A percentile compares a stretch with the other conserved stretches of the same genome.
phyloP scores from a whole-genome alignment of 2,113 vertebrate species.

The Desmodus rotundus region DNA sequence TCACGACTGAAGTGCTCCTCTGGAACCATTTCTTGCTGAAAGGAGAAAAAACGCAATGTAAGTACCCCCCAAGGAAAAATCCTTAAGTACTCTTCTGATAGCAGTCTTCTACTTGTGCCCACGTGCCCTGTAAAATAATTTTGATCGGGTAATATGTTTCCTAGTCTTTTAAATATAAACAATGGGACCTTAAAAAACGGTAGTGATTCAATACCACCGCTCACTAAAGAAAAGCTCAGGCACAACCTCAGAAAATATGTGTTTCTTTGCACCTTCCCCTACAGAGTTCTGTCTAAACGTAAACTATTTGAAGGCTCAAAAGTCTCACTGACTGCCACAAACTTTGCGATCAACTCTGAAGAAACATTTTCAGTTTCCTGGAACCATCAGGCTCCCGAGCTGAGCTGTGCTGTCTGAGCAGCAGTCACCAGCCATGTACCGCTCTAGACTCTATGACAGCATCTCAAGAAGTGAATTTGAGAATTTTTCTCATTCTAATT shows the following conservation, averaged over 20 bases:
- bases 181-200: background rate
- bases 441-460: background rate
- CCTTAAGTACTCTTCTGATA: background rate
- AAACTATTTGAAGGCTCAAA: background rate
- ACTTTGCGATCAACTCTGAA: background rate
- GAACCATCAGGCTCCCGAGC: background rate
- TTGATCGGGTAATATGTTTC: background rate
- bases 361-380: background rate
- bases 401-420: background rate
- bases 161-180: conserved; percentile 22
- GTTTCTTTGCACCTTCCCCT: background rate
- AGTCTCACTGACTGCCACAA: background rate
- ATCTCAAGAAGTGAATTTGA: background rate
- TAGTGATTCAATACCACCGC: background rate
- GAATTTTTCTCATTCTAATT: background rate
- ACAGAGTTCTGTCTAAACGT: background rate
- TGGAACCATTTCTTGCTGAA: conserved; percentile 85
- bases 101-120: background rate
- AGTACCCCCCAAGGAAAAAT: conserved; percentile 16
- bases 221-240: background rate
- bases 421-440: background rate
- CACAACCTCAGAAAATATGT: background rate
- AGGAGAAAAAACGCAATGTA: conserved; percentile 37
- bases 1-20: conserved; percentile 87
- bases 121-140: background rate